phyloP scores from a whole-genome alignment of 2,888 invertebrate species.

The Lycocerus yunnanus region DNA sequence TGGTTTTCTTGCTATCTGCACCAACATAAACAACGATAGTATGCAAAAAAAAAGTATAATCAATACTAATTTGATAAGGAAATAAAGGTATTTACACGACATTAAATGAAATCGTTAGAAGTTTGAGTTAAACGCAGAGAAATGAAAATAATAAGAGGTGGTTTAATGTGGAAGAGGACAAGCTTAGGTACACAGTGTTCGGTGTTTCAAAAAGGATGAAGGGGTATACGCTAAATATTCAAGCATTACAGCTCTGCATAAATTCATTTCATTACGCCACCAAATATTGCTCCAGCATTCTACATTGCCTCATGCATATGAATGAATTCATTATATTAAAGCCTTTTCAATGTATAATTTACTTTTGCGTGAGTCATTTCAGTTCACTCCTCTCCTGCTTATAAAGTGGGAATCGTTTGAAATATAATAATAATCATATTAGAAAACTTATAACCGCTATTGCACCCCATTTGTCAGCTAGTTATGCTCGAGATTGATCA shows the following conservation, averaged over 20 bases:
- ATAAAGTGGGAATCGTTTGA: conserved; percentile 52
- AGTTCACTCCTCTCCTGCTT: conserved; percentile 53
- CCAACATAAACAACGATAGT: not conserved
- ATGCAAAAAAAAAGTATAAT: not conserved
- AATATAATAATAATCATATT: conserved; percentile 55
- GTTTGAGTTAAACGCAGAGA: conserved; percentile 27
- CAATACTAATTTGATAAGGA: not conserved
- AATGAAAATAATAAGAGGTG: conserved; percentile 42
- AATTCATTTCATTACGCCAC: conserved; percentile 69
- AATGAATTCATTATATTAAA: conserved; percentile 70
- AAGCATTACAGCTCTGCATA: conserved; percentile 68
- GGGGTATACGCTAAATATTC: conserved; percentile 67
- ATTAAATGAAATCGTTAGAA: not conserved
- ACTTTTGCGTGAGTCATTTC: conserved; percentile 70
- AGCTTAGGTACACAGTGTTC: conserved; percentile 52
- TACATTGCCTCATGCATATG: conserved; percentile 65
- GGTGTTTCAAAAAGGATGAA: conserved; percentile 62
- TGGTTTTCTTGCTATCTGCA: not conserved
- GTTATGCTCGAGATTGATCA: not conserved
- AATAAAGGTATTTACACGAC: not conserved
- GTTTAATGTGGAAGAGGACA: conserved; percentile 49
- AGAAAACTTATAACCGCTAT: conserved; percentile 44
- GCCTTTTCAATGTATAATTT: conserved; percentile 70
- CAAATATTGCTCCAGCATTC: conserved; percentile 64
- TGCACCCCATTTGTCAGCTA: conserved; percentile 27